These are phyloP conservation scores for Cyclophora punctaria DNA, from an alignment of 2,888 invertebrate species.

Conservation along the genomic window DNA sequence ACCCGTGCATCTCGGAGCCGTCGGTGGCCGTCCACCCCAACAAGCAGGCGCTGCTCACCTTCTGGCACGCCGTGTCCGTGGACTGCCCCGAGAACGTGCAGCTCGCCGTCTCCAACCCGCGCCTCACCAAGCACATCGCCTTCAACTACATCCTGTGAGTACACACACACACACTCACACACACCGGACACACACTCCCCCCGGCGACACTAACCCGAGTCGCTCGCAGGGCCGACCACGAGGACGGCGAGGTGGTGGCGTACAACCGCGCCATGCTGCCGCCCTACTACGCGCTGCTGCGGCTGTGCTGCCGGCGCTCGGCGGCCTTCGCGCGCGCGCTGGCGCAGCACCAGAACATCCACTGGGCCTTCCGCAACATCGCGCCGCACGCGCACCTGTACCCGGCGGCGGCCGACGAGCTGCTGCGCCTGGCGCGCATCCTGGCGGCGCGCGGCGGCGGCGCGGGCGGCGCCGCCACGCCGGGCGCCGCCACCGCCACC, in stretches of 20 bases:
- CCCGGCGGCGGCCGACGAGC: slow-evolving; percentile 91
- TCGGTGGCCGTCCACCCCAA: slow-evolving; percentile 96
- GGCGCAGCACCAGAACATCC: slow-evolving; percentile 94
- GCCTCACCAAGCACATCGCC: slow-evolving; percentile 94
- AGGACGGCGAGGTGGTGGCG: slow-evolving; percentile 95
- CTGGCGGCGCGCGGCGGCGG: slow-evolving; percentile 86
- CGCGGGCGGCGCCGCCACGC: slow-evolving; percentile 13
- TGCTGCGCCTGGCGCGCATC: slow-evolving; percentile 90
- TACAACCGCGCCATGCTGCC: slow-evolving; percentile 96
- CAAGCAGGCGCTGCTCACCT: slow-evolving; percentile 92
- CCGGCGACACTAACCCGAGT: no score
- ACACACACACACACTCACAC: no score
- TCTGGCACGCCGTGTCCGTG: slow-evolving; percentile 94
- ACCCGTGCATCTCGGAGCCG: slow-evolving; percentile 94
- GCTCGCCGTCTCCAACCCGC: slow-evolving; percentile 88
- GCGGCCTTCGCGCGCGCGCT: slow-evolving; percentile 88
- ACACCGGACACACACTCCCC: no score
- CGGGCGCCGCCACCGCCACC: slow-evolving; percentile 13
- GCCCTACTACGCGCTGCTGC: slow-evolving; percentile 90
- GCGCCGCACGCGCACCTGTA: slow-evolving; percentile 97
- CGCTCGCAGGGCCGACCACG: slow-evolving; percentile 89
- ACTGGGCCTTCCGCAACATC: slow-evolving; percentile 97
- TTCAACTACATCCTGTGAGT: slow-evolving; percentile 97
- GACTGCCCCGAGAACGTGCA: slow-evolving; percentile 96
- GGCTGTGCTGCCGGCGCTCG: slow-evolving; percentile 93